A percentile compares a stretch with the other conserved stretches of the same genome.
These are phyloP conservation scores for Catocala sponsa DNA, from an alignment of 2,888 invertebrate species.

Conservation along the genomic window DNA sequence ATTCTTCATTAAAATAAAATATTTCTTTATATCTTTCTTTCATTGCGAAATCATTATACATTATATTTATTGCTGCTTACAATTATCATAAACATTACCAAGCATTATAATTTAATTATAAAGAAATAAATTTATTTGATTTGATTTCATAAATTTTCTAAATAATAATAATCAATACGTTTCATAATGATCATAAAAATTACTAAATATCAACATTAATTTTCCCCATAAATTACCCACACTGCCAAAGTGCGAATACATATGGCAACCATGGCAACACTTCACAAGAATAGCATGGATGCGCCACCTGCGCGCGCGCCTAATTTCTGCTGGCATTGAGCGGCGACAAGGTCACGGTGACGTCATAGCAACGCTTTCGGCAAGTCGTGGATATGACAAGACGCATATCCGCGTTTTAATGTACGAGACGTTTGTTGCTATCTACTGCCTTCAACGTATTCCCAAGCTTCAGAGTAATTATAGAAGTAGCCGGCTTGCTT, in stretches of 20 bases:
- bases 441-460: conserved; percentile 17
- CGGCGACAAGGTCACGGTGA: conserved; percentile 80
- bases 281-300: conserved; percentile 65
- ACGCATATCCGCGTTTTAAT: conserved; percentile 60
- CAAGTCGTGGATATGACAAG: conserved; percentile 50
- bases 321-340: conserved; percentile 83
- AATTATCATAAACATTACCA: too few species aligned
- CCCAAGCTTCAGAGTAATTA: conserved; percentile 1
- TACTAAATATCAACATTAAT: too few species aligned
- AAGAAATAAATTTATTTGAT: too few species aligned
- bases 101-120: too few species aligned
- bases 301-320: conserved; percentile 62
- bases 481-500: not conserved
- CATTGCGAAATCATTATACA: too few species aligned
- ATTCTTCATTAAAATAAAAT: too few species aligned
- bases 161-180: too few species aligned
- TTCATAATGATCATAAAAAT: too few species aligned
- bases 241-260: not conserved
- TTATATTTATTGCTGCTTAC: too few species aligned
- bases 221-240: not conserved
- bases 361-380: conserved; percentile 68
- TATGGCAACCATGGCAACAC: conserved; percentile 59
- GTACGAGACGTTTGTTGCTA: conserved; percentile 23
- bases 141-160: too few species aligned
- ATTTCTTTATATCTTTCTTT: too few species aligned